phyloP scores from a whole-genome alignment of 2,113 vertebrate genomes.

The Arothron firmamentum region DNA sequence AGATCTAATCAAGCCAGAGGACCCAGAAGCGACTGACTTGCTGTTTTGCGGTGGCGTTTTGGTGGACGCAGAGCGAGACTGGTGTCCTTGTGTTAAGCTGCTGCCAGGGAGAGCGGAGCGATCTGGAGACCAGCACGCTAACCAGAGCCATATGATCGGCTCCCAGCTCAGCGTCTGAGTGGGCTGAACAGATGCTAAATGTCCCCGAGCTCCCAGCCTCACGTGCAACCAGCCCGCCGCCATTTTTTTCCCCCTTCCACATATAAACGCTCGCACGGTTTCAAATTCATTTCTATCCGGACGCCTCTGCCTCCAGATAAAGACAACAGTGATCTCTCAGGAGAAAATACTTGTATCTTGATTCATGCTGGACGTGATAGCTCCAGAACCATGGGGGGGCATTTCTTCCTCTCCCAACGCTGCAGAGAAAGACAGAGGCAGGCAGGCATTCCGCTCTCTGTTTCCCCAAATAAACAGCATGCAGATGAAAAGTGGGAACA shows the following conservation, averaged over 20 bases:
- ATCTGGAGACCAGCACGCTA: slow-evolving; percentile 61
- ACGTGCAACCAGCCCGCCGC: slow-evolving; percentile 34
- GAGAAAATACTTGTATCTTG: neutral
- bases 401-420: slow-evolving; percentile 51
- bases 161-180: slow-evolving; percentile 64
- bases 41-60: neutral
- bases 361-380: slow-evolving; percentile 30
- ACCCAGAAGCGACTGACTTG: slow-evolving; percentile 27
- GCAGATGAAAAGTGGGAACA: slow-evolving; percentile 70
- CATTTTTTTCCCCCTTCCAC: slow-evolving; percentile 17
- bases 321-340: slow-evolving; percentile 13
- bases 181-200: slow-evolving; percentile 66
- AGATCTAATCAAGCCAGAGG: slow-evolving; percentile 49
- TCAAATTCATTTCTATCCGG: neutral
- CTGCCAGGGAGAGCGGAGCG: slow-evolving; percentile 58
- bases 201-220: slow-evolving; percentile 34
- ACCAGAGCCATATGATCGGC: slow-evolving; percentile 71
- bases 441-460: slow-evolving; percentile 62
- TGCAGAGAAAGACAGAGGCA: slow-evolving; percentile 26
- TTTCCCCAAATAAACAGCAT: slow-evolving; percentile 72
- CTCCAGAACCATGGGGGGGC: slow-evolving; percentile 47
- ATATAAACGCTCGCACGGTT: slow-evolving; percentile 11
- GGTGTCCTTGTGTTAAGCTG: slow-evolving; percentile 61
- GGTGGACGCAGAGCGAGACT: no score
- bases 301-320: no score